These are phyloP conservation scores for Smittia aterrima DNA, from an alignment of 2,888 invertebrate genomes.

Conservation along the genomic window DNA sequence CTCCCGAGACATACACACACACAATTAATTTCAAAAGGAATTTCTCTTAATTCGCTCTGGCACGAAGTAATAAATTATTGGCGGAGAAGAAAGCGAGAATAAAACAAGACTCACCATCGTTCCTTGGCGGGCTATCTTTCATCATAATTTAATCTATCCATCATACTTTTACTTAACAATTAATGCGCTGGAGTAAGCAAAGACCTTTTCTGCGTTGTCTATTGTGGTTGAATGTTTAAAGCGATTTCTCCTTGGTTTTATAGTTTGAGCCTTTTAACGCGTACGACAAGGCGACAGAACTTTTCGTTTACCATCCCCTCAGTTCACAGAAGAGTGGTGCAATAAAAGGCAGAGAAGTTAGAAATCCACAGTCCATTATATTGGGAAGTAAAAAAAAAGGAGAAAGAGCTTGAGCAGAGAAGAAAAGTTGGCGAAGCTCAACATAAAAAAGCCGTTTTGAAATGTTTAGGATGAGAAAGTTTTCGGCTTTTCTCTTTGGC, in stretches of 20 bases:
- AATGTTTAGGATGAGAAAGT: not conserved
- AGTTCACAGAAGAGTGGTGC: too few species aligned
- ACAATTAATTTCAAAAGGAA: not conserved
- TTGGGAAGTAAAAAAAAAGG: too few species aligned
- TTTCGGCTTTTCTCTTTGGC: not conserved
- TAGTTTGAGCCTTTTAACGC: too few species aligned
- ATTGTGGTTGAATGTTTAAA: too few species aligned
- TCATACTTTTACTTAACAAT: not conserved
- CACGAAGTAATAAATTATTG: slow-evolving; percentile 20
- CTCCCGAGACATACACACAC: slow-evolving; percentile 5
- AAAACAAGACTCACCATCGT: not conserved
- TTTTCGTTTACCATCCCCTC: too few species aligned
- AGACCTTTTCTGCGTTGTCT: too few species aligned
- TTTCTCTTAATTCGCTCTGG: not conserved
- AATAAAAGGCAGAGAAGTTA: too few species aligned
- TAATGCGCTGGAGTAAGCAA: not conserved
- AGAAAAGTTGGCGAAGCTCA: not conserved
- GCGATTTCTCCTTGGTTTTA: too few species aligned
- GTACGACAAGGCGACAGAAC: too few species aligned
- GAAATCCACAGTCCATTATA: too few species aligned
- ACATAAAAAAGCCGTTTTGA: slow-evolving; percentile 7
- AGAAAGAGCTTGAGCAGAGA: too few species aligned
- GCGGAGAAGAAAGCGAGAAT: not conserved
- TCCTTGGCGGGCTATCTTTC: not conserved
- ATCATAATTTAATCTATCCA: not conserved